Conservation (phyloP, 2,888 invertebrate genomes). For the Matsumyia berberina region DNA sequence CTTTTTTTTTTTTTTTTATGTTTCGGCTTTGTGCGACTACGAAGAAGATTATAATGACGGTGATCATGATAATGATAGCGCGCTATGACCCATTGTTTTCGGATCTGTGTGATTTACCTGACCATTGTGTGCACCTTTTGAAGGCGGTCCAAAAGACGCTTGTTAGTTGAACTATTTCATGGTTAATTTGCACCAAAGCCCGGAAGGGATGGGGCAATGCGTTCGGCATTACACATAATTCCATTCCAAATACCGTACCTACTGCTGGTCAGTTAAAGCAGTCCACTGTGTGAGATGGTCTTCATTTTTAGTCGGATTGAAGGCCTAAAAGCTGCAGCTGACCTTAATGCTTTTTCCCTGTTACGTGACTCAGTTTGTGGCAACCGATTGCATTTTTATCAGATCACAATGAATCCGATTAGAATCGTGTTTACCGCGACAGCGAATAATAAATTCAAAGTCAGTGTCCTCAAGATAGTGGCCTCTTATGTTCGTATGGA, state of each 20-base stretch:
- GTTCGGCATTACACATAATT: constrained; percentile 15
- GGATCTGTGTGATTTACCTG: constrained; percentile 71
- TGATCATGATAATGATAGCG: constrained; percentile 72
- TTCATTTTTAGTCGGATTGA: constrained; percentile 18
- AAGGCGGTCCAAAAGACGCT: constrained; percentile 8
- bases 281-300: constrained; percentile 34
- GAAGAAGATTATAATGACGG: constrained; percentile 67
- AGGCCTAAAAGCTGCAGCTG: constrained; percentile 41
- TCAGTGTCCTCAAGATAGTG: constrained; percentile 17
- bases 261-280: constrained; percentile 7
- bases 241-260: background rate
- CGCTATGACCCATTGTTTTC: constrained; percentile 71
- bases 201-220: constrained; percentile 48
- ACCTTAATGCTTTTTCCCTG: constrained; percentile 45
- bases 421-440: constrained; percentile 38
- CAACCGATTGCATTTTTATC: constrained; percentile 16
- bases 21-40: constrained; percentile 25
- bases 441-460: constrained; percentile 16
- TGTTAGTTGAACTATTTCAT: constrained; percentile 64
- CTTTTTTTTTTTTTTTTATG: constrained; percentile 11
- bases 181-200: constrained; percentile 67
- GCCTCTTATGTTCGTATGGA: constrained; percentile 27
- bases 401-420: constrained; percentile 29
- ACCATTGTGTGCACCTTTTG: constrained; percentile 57
- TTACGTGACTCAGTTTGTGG: constrained; percentile 9